Percentiles rank a stretch among this genome's conserved stretches.
Conservation (phyloP, 2,888 invertebrate species). For the Volucella inanis region DNA sequence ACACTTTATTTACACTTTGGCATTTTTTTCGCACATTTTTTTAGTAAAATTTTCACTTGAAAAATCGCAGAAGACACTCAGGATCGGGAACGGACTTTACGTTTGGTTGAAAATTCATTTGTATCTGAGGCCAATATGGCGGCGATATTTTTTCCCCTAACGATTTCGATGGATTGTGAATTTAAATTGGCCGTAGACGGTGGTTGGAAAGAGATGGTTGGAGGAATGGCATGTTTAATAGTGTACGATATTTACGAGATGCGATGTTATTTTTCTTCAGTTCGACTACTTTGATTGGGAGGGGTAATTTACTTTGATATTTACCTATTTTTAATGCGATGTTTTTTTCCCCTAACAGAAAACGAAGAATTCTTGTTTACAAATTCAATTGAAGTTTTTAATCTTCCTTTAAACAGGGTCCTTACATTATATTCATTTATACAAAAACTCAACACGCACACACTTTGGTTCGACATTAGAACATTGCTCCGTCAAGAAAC, state of each 20-base stretch:
- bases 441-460: too few relatives aligned
- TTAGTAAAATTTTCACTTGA: constrained; percentile 36
- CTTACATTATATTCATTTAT: too few relatives aligned
- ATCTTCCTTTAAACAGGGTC: background rate
- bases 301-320: too few relatives aligned
- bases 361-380: background rate
- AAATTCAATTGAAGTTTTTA: background rate
- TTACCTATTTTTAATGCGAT: background rate
- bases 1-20: constrained; percentile 58
- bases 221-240: background rate
- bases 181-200: constrained; percentile 6
- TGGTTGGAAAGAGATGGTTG: constrained; percentile 31
- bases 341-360: background rate
- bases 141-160: constrained; percentile 61
- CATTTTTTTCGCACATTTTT: constrained; percentile 60
- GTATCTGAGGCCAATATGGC: constrained; percentile 68
- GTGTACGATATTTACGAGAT: constrained; percentile 58
- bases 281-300: too few relatives aligned
- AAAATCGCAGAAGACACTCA: constrained; percentile 41
- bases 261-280: constrained; percentile 44
- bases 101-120: constrained; percentile 59
- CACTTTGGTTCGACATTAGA: constrained; percentile 19
- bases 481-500: constrained; percentile 92
- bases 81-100: constrained; percentile 42
- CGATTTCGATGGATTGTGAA: constrained; percentile 46